phyloP scores from a whole-genome alignment of 2,888 invertebrate genomes.

The Thecocarcelia acutangulata region DNA sequence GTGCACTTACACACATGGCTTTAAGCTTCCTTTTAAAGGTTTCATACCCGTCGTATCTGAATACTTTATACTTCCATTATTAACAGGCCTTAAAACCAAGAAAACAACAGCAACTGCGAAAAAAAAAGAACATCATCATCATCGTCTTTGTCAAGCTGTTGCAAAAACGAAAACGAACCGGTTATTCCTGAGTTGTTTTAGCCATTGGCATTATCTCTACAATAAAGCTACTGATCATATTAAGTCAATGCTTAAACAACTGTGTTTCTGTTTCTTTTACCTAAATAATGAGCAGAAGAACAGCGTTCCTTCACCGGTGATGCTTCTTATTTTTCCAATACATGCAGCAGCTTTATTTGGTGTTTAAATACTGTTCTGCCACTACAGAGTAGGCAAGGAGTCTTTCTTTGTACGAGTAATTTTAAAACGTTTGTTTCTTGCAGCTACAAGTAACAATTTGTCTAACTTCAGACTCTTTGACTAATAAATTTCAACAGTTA shows the following conservation, averaged over 20 bases:
- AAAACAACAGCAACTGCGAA: too few relatives aligned
- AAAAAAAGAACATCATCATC: constrained; percentile 36
- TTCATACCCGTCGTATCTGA: constrained; percentile 27
- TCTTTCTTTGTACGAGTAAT: not conserved
- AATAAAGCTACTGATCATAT: constrained; percentile 69
- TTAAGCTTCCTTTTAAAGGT: constrained; percentile 62
- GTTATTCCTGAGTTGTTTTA: constrained; percentile 55
- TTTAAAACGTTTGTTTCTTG: too few relatives aligned
- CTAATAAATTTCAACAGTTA: too few relatives aligned
- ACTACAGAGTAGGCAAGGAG: constrained; percentile 7
- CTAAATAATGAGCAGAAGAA: constrained; percentile 38
- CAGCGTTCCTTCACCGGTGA: constrained; percentile 24
- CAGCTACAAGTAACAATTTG: too few relatives aligned
- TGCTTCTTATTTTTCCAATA: constrained; percentile 25
- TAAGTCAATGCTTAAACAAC: constrained; percentile 69
- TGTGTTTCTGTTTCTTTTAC: constrained; percentile 66
- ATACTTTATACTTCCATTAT: constrained; percentile 1
- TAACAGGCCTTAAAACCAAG: constrained; percentile 46
- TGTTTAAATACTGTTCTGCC: constrained; percentile 15
- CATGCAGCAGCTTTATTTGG: constrained; percentile 46
- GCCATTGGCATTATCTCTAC: constrained; percentile 63
- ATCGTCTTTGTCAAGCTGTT: constrained; percentile 47
- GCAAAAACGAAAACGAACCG: constrained; percentile 49
- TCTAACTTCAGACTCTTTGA: too few relatives aligned
- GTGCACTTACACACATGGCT: constrained; percentile 8